Percentiles rank a stretch among this genome's conserved stretches.
Conservation (phyloP, 2,888 invertebrate species). For the Cactoblastis cactorum region DNA sequence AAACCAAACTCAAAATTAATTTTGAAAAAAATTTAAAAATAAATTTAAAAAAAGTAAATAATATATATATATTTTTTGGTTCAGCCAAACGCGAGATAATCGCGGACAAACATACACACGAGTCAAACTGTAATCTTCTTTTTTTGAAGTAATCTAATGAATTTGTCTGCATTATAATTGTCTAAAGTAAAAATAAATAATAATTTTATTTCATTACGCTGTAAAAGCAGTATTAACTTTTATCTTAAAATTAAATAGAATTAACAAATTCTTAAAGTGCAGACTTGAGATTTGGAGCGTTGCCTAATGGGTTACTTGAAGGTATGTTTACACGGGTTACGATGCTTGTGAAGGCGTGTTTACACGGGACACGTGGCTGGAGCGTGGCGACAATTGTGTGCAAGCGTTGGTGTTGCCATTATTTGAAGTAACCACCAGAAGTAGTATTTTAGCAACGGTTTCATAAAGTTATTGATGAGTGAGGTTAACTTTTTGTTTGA, state of each 20-base stretch:
- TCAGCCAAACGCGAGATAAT: too few species aligned
- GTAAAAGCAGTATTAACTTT: not conserved
- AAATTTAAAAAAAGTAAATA: too few species aligned
- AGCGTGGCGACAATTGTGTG: not conserved
- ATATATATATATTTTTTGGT: too few species aligned
- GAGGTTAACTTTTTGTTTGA: not conserved
- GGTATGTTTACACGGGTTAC: not conserved
- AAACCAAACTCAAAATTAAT: too few species aligned
- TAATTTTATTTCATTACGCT: not conserved
- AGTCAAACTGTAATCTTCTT: too few species aligned
- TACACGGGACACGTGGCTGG: not conserved
- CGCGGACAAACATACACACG: too few species aligned
- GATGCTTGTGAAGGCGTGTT: not conserved
- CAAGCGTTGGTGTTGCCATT: not conserved
- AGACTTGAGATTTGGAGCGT: slow-evolving; percentile 4
- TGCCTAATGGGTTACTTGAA: slow-evolving; percentile 1
- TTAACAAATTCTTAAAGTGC: not conserved
- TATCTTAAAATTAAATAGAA: slow-evolving; percentile 16
- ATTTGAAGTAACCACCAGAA: not conserved
- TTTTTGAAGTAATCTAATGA: too few species aligned
- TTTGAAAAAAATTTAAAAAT: too few species aligned
- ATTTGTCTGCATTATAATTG: too few species aligned
- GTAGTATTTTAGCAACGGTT: not conserved
- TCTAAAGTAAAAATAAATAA: too few species aligned
- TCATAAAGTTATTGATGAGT: not conserved